phyloP scores from a whole-genome alignment of 2,888 invertebrate genomes.

The Troides oblongomaculatus region DNA sequence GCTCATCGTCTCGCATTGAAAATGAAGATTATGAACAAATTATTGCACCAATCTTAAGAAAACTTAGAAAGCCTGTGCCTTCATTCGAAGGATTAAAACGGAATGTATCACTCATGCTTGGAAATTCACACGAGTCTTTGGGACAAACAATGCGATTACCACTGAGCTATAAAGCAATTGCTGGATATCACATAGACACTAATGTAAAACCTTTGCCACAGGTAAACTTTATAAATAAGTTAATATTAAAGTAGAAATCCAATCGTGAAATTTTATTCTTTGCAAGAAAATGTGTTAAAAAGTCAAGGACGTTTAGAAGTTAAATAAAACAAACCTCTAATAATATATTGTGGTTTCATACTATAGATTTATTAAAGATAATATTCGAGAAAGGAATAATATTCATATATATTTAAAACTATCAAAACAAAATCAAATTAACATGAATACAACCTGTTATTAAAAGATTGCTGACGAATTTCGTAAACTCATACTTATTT shows the following conservation, averaged over 20 bases:
- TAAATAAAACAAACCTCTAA: no score
- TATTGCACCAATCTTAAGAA: conserved; percentile 23
- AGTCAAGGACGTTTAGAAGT: no score
- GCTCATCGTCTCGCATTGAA: conserved; percentile 7
- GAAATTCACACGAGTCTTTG: conserved; percentile 39
- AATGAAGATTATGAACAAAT: conserved; percentile 19
- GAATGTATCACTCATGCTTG: conserved; percentile 39
- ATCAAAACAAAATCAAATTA: no score
- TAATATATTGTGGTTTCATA: no score
- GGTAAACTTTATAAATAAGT: conserved; percentile 28
- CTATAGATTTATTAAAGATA: no score
- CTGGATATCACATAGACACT: conserved; percentile 40
- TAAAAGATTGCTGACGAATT: no score
- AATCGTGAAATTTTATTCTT: no score
- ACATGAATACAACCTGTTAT: background rate
- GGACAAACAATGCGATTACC: conserved; percentile 36
- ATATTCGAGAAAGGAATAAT: no score
- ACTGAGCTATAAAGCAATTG: conserved; percentile 37
- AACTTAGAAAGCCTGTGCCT: conserved; percentile 29
- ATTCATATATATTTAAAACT: no score
- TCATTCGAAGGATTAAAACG: conserved; percentile 31
- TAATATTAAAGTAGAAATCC: background rate
- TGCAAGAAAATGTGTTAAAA: no score
- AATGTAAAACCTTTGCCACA: conserved; percentile 39
- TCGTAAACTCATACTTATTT: no score